These are phyloP conservation scores for Ectobius pallidus DNA, from an alignment of 2,888 invertebrate species.

Conservation along the genomic window DNA sequence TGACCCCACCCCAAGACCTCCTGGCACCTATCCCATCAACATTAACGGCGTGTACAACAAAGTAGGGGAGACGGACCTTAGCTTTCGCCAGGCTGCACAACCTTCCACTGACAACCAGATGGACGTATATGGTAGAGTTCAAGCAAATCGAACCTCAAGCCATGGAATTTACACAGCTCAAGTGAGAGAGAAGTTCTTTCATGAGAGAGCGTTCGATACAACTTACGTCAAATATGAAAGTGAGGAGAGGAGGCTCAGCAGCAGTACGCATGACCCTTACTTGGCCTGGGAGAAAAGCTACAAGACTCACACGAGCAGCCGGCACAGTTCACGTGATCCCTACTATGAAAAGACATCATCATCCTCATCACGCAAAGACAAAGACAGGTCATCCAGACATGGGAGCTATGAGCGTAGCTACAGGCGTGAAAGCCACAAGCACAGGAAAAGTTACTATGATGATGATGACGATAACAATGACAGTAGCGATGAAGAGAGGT, in stretches of 20 bases:
- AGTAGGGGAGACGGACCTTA: background rate
- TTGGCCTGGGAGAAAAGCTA: background rate
- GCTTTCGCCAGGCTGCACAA: too few relatives aligned
- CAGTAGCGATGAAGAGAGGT: background rate
- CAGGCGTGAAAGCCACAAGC: background rate
- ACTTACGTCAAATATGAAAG: background rate
- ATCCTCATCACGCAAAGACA: background rate
- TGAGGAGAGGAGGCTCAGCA: background rate
- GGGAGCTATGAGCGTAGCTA: background rate
- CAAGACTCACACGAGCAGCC: background rate
- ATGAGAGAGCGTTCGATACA: background rate
- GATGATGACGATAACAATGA: background rate
- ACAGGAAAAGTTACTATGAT: background rate
- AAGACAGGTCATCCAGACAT: background rate
- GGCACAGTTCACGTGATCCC: background rate
- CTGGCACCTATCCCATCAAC: conserved; percentile 10
- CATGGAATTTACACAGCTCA: background rate
- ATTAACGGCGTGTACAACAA: conserved; percentile 6
- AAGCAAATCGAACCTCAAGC: background rate
- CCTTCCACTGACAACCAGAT: too few relatives aligned
- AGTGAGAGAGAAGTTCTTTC: background rate
- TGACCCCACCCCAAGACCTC: background rate
- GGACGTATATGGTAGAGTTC: background rate
- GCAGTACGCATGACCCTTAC: background rate
- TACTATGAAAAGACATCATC: background rate